Base-by-base conservation (phyloP, 2,888 invertebrate genomes). In the Leptinotarsa juncta region DNA sequence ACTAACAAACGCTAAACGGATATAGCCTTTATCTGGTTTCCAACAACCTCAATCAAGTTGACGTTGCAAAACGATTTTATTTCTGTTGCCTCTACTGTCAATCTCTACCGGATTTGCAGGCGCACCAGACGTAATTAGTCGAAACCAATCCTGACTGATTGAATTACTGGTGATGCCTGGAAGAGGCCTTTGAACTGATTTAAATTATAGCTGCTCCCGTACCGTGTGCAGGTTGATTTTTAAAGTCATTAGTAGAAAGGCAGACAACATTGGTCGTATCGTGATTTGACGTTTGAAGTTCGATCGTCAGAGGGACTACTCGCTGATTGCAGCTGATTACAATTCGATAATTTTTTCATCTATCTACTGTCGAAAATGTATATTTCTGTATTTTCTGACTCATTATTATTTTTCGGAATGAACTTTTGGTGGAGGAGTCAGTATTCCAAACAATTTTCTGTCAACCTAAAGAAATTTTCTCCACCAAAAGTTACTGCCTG, bases 101-200 rank as follows among this genome's bases (percentile, higher is more conserved):
- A 62, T 62, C 32, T 32, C 32, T 16, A n/a, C n/a, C 10, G 62
- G 62, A 51, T 67, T 51, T 51, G 12, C 51, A 5, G 7, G 51
- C 20, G 14, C 23, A 12, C 50, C 23, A 10, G 42, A 49, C 66
- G 66, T 49, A 67, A 67, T 67, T 67, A 67, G 50, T 50, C n/a
- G 67, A 50, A 67, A 50, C 49, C 50, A 55, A 68, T 68, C 55
- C 32, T 26, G 4, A 68, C 55, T 55, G 68, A 68, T 68, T 42
- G 55, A 68, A 68, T 68, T 68, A 68, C 20, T 15, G 53, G 5
- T 68, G 68, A 68, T 23, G 12, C 55, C 55, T 42, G 18, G 14
- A n/a, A 26, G 55, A 68, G 42, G 18, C 55, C 55, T 68, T 53
- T 55, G 67, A 53, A 23, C 50, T 67, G 53, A 18, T 51, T 51